Conservation (phyloP, 2,888 invertebrate genomes). For the Teleogryllus oceanicus region DNA sequence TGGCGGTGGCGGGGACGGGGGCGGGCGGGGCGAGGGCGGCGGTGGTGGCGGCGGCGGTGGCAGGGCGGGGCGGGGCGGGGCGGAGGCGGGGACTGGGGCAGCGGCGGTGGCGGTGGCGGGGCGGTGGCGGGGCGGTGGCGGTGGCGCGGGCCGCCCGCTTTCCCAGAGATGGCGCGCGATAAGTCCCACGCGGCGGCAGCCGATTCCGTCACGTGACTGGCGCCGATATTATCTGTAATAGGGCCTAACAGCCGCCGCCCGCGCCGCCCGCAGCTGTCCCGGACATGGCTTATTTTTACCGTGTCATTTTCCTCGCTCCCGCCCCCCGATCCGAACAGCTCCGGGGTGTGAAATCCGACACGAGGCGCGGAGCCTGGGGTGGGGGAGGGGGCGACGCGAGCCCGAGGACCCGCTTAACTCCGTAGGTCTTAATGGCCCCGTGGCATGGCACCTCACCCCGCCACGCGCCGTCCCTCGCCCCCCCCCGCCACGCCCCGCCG, state of each 20-base stretch:
- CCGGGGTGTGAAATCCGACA: too few relatives aligned
- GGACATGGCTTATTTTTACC: constrained; percentile 6
- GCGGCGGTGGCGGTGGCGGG: too few relatives aligned
- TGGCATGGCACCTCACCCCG: too few relatives aligned
- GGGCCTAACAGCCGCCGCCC: neutral
- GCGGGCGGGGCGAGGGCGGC: too few relatives aligned
- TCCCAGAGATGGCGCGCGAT: neutral
- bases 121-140: neutral
- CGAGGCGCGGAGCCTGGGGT: too few relatives aligned
- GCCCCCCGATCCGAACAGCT: too few relatives aligned
- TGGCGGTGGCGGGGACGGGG: neutral
- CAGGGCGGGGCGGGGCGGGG: neutral
- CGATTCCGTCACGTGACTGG: constrained; percentile 4
- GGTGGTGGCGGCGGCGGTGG: neutral
- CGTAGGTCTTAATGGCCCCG: too few relatives aligned
- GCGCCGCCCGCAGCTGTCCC: neutral
- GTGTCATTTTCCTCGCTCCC: neutral
- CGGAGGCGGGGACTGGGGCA: too few relatives aligned
- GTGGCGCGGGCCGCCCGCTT: neutral
- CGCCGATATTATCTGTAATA: neutral
- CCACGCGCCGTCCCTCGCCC: too few relatives aligned
- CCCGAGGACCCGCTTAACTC: too few relatives aligned
- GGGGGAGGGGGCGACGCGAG: too few relatives aligned
- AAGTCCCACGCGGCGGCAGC: neutral
- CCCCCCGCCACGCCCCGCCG: too few relatives aligned